Evolutionary conservation across 2,113 vertebrate genomes (phyloP), one percentile per base, ranked within the genome.

Genomic region (Blennius ocellaris): DNA sequence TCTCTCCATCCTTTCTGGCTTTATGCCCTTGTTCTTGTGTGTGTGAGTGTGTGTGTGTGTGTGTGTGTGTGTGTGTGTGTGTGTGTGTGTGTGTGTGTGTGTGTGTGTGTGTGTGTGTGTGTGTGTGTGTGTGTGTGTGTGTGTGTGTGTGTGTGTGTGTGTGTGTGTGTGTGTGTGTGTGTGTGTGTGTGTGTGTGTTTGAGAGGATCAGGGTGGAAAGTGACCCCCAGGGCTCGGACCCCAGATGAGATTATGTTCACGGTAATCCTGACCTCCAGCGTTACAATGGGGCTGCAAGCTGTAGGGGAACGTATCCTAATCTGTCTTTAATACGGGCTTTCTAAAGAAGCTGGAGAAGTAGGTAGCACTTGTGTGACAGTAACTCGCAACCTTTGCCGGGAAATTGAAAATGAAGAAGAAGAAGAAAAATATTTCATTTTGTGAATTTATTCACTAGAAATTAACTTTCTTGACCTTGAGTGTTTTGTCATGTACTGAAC

Each of bases 161-260:
- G 50, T 60, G 68, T 48, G 67, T 15, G 45, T 78, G 44, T 54
- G 8, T 48, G 17, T 8, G 5, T 50, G 10, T 69, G 57, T 6
- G 53, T 60, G 15, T 49, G 55, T 30, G 21, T 30, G 21, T 30
- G 21, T 30, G 21, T 77, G 61, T 47, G 15, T 77, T 58, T 54
- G 40, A 55, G 43, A 52, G 39, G 30, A 47, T 74, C 2, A 8
- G 1, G 64, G 51, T 64, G 53, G 55, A 66, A 73, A 73, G 47
- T 67, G 51, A 58, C 66, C 62, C 37, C 6, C 8, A 53, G 56
- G 59, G 21, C 66, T 49, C 54, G 45, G 67, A 77, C 60, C 60
- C 66, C 39, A 73, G 73, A 69, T 78, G 67, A 85, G 63, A 83
- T 77, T 54, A 56, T 76, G 59, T 30, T 73, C n/a, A 16, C 0